A percentile compares a stretch with the other conserved stretches of the same genome.
phyloP scores from a whole-genome alignment of 2,888 invertebrate genomes.

The Trichopoda pennipes region DNA sequence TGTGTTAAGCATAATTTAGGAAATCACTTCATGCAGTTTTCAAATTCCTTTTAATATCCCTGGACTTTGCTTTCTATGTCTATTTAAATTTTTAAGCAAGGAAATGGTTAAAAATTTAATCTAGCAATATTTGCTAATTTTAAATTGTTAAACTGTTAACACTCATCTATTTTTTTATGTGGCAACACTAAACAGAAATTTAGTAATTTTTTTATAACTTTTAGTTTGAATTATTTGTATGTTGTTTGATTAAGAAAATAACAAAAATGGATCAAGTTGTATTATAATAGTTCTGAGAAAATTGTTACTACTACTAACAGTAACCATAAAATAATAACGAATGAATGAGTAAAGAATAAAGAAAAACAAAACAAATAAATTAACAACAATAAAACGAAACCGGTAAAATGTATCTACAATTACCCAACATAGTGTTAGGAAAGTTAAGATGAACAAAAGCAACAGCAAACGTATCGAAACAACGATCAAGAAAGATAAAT shows the following conservation, averaged over 20 bases:
- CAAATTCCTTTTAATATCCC: too few species aligned
- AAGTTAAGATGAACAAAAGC: slow-evolving; percentile 43
- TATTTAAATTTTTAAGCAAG: too few species aligned
- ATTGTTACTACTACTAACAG: slow-evolving; percentile 1
- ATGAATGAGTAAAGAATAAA: background rate
- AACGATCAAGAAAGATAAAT: slow-evolving; percentile 29
- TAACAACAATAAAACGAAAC: slow-evolving; percentile 28
- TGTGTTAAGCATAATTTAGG: too few species aligned
- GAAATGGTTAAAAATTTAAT: too few species aligned
- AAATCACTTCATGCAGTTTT: too few species aligned
- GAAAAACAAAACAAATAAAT: slow-evolving; percentile 12
- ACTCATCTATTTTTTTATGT: too few species aligned
- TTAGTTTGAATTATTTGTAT: background rate
- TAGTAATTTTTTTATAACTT: too few species aligned
- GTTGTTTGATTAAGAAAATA: background rate
- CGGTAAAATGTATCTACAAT: slow-evolving; percentile 52
- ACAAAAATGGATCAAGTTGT: background rate
- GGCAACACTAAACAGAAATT: too few species aligned
- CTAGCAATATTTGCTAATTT: too few species aligned
- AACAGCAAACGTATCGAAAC: slow-evolving; percentile 14
- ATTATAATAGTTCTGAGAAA: slow-evolving; percentile 38
- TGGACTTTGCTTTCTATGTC: too few species aligned
- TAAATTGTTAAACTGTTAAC: too few species aligned
- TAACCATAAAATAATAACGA: slow-evolving; percentile 24
- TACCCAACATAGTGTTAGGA: slow-evolving; percentile 57